Evolutionary conservation across 2,797 vertebrate genomes (phyloP).

Genomic region (Tapera naevia): DNA sequence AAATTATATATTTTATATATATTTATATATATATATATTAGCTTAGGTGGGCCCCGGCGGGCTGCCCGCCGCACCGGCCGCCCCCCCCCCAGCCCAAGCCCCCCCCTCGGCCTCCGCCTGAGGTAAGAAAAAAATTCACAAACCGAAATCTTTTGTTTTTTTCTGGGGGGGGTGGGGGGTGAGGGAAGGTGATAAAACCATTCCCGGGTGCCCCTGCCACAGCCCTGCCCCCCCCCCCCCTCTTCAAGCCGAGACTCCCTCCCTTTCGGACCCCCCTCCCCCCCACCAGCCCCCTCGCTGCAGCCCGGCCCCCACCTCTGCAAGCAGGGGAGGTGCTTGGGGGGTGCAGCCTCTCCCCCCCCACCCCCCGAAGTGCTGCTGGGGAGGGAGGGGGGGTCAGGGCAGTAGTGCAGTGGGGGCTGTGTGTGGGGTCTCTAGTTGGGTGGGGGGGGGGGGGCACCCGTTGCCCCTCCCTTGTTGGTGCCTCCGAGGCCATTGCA

Average conservation of each 20-base stretch:
- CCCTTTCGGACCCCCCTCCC: no score
- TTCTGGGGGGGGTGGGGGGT: no score
- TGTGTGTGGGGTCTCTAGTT: neutral
- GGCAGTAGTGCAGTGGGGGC: constrained; percentile 43
- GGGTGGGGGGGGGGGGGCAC: neutral
- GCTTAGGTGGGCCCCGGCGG: neutral
- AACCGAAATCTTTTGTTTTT: neutral
- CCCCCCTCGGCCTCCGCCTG: constrained; percentile 34
- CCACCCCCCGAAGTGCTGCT: constrained; percentile 1
- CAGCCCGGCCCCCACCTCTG: neutral
- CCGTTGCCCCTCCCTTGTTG: neutral
- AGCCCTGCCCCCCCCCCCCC: neutral
- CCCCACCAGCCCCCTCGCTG: neutral
- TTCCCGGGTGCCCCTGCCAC: neutral
- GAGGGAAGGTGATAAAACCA: neutral
- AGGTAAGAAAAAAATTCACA: constrained; percentile 52
- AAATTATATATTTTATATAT: constrained; percentile 65
- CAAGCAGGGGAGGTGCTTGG: neutral
- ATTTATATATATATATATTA: constrained; percentile 29
- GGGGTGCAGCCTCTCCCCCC: neutral
- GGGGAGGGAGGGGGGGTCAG: neutral
- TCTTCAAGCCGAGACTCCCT: neutral
- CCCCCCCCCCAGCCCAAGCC: neutral
- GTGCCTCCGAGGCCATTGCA: neutral
- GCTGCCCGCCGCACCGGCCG: neutral